Evolutionary conservation across 2,113 vertebrate genomes (phyloP), one percentile per base, ranked within the genome.

Genomic region (Gopherus evgoodei): DNA sequence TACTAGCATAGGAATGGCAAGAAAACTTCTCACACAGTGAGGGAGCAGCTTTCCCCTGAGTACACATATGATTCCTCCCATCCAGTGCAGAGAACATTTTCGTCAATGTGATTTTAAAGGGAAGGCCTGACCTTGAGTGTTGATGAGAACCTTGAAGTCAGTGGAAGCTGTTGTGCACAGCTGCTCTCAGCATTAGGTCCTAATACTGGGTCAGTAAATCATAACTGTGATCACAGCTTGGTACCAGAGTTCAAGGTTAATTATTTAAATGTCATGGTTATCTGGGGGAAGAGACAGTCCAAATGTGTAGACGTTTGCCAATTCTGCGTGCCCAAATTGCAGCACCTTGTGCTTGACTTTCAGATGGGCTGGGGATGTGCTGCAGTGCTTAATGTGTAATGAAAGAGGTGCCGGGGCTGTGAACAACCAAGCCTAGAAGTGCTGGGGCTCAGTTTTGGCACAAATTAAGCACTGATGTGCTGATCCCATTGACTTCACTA

Each of bases 41-140:
- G 65, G 53, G 42, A 78, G 11, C 2, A 6, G 54, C 87, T 50
- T 84, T 56, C 6, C 38, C 42, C 27, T 22, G 0, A 5, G 14
- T 19, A 38, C 1, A 3, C 16, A 9, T 83, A 38, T 19, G 35
- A 12, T 62, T 49, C 11, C 8, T 12, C 5, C 1, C 4, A 0
- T 44, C 10, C 49, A 38, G 11, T 25, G 6, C 13, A 84, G 54
- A 42, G 29, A 24, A 0, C 0, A 0, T 65, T 89, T 83, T 59
- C 11, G 35, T 82, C 1, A 3, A n/a, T 22, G 5, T 21, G 24
- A 35, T 35, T 85, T 59, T 0, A 9, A 53, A 49, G 10, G 8
- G n/a, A 42, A 24, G 89, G 38, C 31, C 44, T 44, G 49, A 19
- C 17, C 53, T 49, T 53, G 69, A 54, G 53, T 0, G 1, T 49